These are phyloP conservation scores for Plecturocebus donacophilus DNA, from an alignment of 2,113 vertebrate genomes.

Conservation along the genomic window DNA sequence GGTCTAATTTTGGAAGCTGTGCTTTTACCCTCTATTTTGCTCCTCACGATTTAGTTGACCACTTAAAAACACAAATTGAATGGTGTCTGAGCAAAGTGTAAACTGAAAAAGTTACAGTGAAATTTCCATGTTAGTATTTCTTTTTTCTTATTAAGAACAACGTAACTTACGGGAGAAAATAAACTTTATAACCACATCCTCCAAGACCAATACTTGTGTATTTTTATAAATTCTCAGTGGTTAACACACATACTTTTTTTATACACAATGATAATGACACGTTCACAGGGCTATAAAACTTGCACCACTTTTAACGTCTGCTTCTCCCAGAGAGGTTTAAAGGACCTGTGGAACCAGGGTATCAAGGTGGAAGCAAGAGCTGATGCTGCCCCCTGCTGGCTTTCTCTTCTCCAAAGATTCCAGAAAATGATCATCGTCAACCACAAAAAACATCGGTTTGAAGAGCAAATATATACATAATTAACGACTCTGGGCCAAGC, in stretches of 20 bases:
- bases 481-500: neutral
- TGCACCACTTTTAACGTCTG: conserved; percentile 12
- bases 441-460: neutral
- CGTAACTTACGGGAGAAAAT: neutral
- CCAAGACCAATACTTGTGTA: neutral
- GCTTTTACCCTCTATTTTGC: neutral
- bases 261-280: neutral
- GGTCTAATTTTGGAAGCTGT: neutral
- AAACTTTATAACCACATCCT: neutral
- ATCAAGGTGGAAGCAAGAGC: conserved; percentile 17
- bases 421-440: neutral
- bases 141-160: neutral
- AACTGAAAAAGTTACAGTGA: rapidly evolving
- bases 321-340: neutral
- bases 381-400: conserved; percentile 75
- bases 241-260: neutral
- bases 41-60: neutral
- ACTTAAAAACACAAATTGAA: neutral
- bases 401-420: neutral
- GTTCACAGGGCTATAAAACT: neutral
- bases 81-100: neutral
- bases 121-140: neutral
- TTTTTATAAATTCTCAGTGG: conserved; percentile 20
- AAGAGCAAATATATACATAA: neutral
- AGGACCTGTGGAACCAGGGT: neutral